Evolutionary conservation across 2,113 vertebrate species (phyloP).

Genomic region (Steatornis caripensis): DNA sequence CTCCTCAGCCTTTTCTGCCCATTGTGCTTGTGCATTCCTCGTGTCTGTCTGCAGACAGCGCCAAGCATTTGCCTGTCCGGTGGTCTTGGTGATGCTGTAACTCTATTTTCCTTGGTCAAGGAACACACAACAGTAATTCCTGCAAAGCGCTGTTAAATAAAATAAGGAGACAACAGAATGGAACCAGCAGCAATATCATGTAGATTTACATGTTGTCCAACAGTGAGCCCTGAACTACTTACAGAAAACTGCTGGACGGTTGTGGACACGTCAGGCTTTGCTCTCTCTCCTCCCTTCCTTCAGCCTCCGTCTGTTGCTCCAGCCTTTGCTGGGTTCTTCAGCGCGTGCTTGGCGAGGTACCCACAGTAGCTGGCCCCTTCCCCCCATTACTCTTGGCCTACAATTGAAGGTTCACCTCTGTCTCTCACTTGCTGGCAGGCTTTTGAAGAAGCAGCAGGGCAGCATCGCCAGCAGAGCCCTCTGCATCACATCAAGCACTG

Average conservation of each 20-base stretch:
- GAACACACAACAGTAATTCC: not conserved
- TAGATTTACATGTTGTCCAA: not conserved
- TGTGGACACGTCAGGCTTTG: not conserved
- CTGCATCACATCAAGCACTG: rapidly evolving
- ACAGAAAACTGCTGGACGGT: not conserved
- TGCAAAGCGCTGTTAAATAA: not conserved
- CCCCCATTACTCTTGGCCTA: not conserved
- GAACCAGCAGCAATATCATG: not conserved
- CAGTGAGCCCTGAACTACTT: not conserved
- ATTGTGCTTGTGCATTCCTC: not conserved
- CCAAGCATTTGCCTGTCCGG: not conserved
- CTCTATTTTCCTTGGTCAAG: not conserved
- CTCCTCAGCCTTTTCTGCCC: not conserved
- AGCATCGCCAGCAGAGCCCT: not conserved
- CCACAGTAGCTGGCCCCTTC: not conserved
- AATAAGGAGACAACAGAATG: not conserved
- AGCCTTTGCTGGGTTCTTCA: not conserved
- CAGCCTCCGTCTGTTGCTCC: not conserved
- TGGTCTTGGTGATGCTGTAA: not conserved
- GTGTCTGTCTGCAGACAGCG: not conserved
- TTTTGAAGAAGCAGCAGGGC: not conserved
- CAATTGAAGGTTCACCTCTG: not conserved
- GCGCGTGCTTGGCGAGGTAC: rapidly evolving
- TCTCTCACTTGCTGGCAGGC: not conserved
- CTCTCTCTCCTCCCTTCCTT: not conserved